Conservation (phyloP, 2,797 vertebrate genomes). For the Microctenopoma stevenorrisi region DNA sequence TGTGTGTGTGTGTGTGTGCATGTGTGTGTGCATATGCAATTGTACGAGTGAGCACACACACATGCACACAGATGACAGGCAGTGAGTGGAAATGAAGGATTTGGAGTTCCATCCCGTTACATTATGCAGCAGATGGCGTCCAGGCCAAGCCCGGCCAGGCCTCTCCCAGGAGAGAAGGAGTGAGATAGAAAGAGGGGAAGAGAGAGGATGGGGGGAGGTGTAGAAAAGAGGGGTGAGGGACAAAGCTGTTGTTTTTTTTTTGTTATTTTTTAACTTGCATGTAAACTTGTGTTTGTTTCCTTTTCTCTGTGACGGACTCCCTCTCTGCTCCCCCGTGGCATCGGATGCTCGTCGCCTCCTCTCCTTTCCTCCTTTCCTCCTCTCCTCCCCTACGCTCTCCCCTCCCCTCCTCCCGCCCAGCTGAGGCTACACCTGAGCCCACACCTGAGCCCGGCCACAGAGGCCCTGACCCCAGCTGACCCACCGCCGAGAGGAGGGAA, state of each 20-base stretch:
- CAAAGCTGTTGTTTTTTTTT: conserved; percentile 75
- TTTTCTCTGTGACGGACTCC: conserved; percentile 51
- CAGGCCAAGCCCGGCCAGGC: conserved; percentile 85
- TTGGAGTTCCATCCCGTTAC: conserved; percentile 87
- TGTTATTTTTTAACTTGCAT: conserved; percentile 51
- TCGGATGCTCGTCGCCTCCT: conserved; percentile 36
- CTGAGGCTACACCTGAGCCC: conserved; percentile 81
- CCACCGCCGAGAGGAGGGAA: conserved; percentile 56
- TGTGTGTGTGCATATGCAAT: conserved; percentile 59
- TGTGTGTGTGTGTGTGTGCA: neutral
- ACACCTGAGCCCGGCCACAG: conserved; percentile 71
- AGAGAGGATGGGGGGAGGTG: conserved; percentile 69
- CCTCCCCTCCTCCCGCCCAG: conserved; percentile 59
- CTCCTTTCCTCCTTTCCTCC: conserved; percentile 1
- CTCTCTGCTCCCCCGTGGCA: conserved; percentile 52
- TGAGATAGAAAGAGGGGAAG: conserved; percentile 70
- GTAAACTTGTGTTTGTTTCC: conserved; percentile 68
- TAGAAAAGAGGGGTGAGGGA: conserved; percentile 70
- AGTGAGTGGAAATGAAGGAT: conserved; percentile 88
- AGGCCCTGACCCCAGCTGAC: conserved; percentile 80
- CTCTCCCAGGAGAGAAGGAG: conserved; percentile 80
- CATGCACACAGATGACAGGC: conserved; percentile 78
- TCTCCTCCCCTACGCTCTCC: conserved; percentile 1
- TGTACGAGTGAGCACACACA: conserved; percentile 63
- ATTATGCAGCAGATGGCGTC: conserved; percentile 88